Evolutionary conservation across 2,888 invertebrate genomes (phyloP), one percentile per base, ranked within the genome.

Genomic region (Phymatocera aterrima): DNA sequence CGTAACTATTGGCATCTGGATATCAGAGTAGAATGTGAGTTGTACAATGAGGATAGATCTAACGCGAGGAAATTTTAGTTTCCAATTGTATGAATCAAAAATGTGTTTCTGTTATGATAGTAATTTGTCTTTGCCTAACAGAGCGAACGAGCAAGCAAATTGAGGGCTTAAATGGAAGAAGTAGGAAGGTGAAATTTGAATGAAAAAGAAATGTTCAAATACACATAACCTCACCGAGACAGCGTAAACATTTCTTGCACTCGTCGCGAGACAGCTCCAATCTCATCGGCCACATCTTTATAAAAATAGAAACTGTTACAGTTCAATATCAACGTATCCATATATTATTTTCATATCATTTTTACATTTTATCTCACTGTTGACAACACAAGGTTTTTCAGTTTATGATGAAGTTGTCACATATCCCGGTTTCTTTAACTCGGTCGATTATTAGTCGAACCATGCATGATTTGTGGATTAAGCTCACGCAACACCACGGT

Each of bases 261-360:
- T 98, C 97, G 91, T 97, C 97, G 90, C 95, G 94, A 86, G 95
- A 95, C 94, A 97, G 94, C 92, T 97, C 96, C 85, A 96, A 92
- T 83, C 95, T 92, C 91, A 94, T 92, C 83, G 96, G 96, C 95
- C 94, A 94, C 93, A 92, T 93, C 82, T 3, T 75, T 75, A 28
- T 57, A 15, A n/a, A 60, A 21, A 40, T 57, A 75, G n/a, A 75
- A 75, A 57, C 28, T 8, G n/a, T 15, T 57, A n/a, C 3, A 54
- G n/a, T 60, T 3, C 3, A 40, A 60, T 40, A 43, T 46, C 12
- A 75, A n/a, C 8, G 3, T 28, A 24, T 54, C 15, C 28, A n/a
- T 43, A 18, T 21, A 75, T 75, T 10, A 15, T 75, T 75, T 60
- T 10, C n/a, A 40, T 8, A 21, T 75, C 3, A 75, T 75, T 75